phyloP scores from a whole-genome alignment of 2,888 invertebrate species.

The Eupithecia subfuscata region DNA sequence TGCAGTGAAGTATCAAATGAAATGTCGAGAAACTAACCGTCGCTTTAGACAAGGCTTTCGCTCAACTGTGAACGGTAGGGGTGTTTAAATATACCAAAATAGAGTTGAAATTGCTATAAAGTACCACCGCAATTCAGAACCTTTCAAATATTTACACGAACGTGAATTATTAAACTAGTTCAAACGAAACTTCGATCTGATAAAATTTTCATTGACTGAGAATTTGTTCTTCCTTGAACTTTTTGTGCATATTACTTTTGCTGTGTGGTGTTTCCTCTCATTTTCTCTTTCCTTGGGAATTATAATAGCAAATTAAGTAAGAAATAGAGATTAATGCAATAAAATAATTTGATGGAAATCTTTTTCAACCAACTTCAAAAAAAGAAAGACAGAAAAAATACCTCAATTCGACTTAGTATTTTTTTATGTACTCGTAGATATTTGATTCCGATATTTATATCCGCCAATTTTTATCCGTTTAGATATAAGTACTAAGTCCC shows the following conservation, averaged over 20 bases:
- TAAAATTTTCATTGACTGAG: slow-evolving; percentile 27
- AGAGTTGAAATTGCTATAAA: background rate
- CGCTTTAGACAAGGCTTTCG: background rate
- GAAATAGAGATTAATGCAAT: background rate
- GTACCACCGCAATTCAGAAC: background rate
- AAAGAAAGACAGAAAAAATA: no score
- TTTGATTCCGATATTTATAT: no score
- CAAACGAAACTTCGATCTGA: slow-evolving; percentile 27
- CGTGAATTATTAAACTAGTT: slow-evolving; percentile 27
- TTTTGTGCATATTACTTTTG: slow-evolving; percentile 26
- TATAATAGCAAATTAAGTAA: background rate
- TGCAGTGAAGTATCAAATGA: background rate
- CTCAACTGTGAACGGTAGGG: background rate
- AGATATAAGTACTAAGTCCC: no score
- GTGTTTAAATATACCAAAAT: background rate
- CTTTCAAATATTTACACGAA: slow-evolving; percentile 21
- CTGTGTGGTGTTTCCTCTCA: background rate
- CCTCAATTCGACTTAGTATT: no score
- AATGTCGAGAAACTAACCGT: slow-evolving; percentile 3
- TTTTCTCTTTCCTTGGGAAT: background rate
- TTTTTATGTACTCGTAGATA: no score
- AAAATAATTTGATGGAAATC: background rate
- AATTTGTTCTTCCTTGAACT: slow-evolving; percentile 26
- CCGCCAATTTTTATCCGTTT: no score
- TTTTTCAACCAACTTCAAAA: background rate